Evolutionary conservation across 2,888 invertebrate species (phyloP).

Genomic region (Ligdia adustata): DNA sequence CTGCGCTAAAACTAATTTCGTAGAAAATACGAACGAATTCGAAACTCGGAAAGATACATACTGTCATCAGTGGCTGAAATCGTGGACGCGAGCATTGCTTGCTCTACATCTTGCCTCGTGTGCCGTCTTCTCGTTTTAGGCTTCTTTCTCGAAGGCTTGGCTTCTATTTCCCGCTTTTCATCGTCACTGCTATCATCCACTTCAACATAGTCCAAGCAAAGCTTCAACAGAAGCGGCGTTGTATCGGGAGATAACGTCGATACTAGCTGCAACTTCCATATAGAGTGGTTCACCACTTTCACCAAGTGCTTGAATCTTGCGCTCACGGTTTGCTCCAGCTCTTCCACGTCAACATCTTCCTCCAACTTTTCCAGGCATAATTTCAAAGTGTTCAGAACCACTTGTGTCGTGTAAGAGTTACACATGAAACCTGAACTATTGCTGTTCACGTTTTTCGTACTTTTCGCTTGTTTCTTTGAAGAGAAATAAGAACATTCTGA

Average conservation of each 20-base stretch:
- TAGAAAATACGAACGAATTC: no score
- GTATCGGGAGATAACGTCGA: constrained; percentile 79
- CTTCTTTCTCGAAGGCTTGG: constrained; percentile 65
- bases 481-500: constrained; percentile 80
- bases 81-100: constrained; percentile 66
- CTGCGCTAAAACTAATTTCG: no score
- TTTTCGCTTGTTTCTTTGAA: constrained; percentile 67
- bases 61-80: constrained; percentile 68
- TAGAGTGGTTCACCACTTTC: constrained; percentile 86
- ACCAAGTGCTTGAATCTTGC: constrained; percentile 62
- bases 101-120: constrained; percentile 65
- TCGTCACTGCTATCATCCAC: constrained; percentile 77
- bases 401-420: constrained; percentile 83
- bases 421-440: constrained; percentile 82
- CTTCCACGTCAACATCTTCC: constrained; percentile 54
- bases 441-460: constrained; percentile 49
- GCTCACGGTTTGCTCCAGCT: constrained; percentile 49
- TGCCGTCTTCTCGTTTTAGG: constrained; percentile 64
- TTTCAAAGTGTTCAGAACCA: constrained; percentile 83
- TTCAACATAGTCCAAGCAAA: constrained; percentile 76
- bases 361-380: constrained; percentile 78
- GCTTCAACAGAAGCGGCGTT: constrained; percentile 67
- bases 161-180: constrained; percentile 64
- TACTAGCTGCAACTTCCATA: constrained; percentile 90
- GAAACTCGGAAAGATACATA: constrained; percentile 47